These are phyloP conservation scores for Charaxes varanes DNA, from an alignment of 1,140 invertebrate genomes.

Conservation along the genomic window DNA sequence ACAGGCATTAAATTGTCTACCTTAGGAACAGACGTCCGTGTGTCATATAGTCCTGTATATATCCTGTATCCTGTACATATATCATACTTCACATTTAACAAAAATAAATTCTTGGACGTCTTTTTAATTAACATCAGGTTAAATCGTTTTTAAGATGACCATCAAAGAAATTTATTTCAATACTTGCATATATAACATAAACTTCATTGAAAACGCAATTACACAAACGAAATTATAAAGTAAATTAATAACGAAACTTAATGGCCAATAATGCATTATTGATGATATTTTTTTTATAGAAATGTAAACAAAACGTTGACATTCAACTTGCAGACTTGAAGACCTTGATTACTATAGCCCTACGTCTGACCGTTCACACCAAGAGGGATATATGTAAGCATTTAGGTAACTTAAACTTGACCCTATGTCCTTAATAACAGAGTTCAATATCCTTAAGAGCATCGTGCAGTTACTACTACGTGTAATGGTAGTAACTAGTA, in stretches of 20 bases:
- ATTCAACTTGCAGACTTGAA: constrained; percentile 35
- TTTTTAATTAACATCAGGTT: too few relatives aligned
- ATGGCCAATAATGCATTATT: constrained; percentile 31
- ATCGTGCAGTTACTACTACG: constrained; percentile 1
- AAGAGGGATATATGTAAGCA: background rate
- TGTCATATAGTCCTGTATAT: too few relatives aligned
- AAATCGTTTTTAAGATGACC: too few relatives aligned
- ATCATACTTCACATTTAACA: too few relatives aligned
- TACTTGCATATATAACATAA: too few relatives aligned
- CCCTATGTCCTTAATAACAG: constrained; percentile 1
- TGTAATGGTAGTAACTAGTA: background rate
- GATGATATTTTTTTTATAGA: constrained; percentile 27
- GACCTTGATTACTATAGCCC: constrained; percentile 31
- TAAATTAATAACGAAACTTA: constrained; percentile 21
- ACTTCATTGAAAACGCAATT: background rate
- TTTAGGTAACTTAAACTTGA: constrained; percentile 7
- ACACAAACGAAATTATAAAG: constrained; percentile 3
- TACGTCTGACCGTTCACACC: constrained; percentile 1
- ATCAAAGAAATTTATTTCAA: too few relatives aligned
- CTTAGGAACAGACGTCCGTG: too few relatives aligned
- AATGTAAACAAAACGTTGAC: constrained; percentile 40
- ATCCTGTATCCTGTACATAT: too few relatives aligned
- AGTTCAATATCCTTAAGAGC: constrained; percentile 5
- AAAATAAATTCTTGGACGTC: too few relatives aligned
- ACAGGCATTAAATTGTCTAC: too few relatives aligned